Evolutionary conservation across 2,113 vertebrate species (phyloP).

Genomic region (Xenus cinereus): DNA sequence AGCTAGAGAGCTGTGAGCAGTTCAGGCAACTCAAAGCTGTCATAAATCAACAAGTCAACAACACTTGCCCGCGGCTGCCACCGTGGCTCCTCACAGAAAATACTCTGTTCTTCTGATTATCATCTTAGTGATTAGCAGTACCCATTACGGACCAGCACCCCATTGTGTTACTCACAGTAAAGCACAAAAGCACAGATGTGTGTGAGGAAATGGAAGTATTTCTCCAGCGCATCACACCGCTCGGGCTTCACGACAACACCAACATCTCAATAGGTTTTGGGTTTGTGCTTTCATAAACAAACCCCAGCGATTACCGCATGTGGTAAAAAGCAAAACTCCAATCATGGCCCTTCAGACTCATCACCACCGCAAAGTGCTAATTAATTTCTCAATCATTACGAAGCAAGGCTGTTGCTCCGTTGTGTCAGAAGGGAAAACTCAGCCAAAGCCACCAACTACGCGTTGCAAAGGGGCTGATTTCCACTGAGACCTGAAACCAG

Average conservation of each 20-base stretch:
- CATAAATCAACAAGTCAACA: conserved; percentile 27
- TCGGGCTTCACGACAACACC: conserved; percentile 21
- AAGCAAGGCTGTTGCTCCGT: not conserved
- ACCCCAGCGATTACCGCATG: conserved; percentile 1
- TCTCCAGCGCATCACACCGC: not conserved
- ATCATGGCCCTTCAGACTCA: conserved; percentile 15
- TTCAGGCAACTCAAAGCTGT: not conserved
- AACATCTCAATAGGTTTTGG: conserved; percentile 28
- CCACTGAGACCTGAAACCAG: not conserved
- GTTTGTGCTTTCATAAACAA: conserved; percentile 34
- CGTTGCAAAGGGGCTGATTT: not conserved
- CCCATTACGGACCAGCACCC: not conserved
- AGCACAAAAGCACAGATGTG: conserved; percentile 30
- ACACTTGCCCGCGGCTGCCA: not conserved
- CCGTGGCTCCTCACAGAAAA: not conserved
- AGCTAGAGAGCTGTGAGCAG: not conserved
- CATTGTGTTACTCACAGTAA: conserved; percentile 20
- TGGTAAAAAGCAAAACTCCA: conserved; percentile 26
- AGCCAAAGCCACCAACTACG: not conserved
- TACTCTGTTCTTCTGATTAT: not conserved
- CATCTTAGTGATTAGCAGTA: not conserved
- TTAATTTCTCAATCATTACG: conserved; percentile 16
- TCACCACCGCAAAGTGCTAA: not conserved
- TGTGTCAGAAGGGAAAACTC: not conserved
- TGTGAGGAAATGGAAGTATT: conserved; percentile 23